Percentiles rank a stretch among this genome's conserved stretches.
Conservation (phyloP, 2,113 vertebrate genomes). For the Puffinus mauretanicus region DNA sequence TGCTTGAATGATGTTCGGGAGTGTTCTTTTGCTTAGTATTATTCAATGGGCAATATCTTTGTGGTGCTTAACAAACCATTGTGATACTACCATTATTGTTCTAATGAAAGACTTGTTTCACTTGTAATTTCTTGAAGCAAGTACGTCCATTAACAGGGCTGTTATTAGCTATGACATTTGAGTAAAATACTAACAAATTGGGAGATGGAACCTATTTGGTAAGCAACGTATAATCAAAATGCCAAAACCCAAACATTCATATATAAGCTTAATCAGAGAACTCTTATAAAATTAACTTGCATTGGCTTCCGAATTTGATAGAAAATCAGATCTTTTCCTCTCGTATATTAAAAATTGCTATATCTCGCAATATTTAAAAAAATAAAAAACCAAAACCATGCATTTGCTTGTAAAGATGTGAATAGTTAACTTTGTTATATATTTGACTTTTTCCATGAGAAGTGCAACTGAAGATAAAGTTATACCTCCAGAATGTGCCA, state of each 20-base stretch:
- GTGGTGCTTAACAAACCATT: not conserved
- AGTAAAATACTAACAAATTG: not conserved
- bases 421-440: not conserved
- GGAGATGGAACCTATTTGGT: not conserved
- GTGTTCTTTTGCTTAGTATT: not conserved
- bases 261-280: not conserved
- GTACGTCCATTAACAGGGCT: not conserved
- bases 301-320: not conserved
- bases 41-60: not conserved
- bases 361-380: not conserved
- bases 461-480: constrained; percentile 79
- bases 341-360: not conserved
- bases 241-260: not conserved
- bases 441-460: not conserved
- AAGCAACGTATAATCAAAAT: not conserved
- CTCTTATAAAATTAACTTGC: not conserved
- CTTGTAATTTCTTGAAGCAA: not conserved
- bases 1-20: not conserved
- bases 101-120: not conserved
- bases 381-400: not conserved
- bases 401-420: not conserved
- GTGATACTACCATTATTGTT: not conserved
- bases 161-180: not conserved
- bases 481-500: constrained; percentile 88
- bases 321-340: not conserved